A percentile compares a stretch with the other conserved stretches of the same genome.
Conservation (phyloP, 2,888 invertebrate species). For the Limnephilus lunatus region DNA sequence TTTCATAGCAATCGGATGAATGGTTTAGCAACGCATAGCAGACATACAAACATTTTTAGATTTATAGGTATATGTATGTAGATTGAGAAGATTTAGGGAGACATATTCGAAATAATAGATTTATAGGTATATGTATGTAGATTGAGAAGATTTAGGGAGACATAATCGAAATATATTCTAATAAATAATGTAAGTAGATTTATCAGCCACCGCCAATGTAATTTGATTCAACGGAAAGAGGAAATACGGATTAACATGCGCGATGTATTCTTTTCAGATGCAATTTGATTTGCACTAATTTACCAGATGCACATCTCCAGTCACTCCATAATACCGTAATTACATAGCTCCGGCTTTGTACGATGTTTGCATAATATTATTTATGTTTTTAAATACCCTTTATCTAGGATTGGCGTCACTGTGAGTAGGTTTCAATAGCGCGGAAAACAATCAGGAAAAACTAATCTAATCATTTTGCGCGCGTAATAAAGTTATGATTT, state of each 20-base stretch:
- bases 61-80: too few relatives aligned
- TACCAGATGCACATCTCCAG: conserved; percentile 18
- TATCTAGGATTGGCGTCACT: not conserved
- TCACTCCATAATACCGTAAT: not conserved
- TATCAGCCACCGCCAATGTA: not conserved
- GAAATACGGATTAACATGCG: not conserved
- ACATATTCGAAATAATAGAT: too few relatives aligned
- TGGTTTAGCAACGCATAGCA: too few relatives aligned
- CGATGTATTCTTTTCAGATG: not conserved
- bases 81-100: too few relatives aligned
- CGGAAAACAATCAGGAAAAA: not conserved
- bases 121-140: too few relatives aligned
- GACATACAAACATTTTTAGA: too few relatives aligned
- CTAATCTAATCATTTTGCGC: not conserved
- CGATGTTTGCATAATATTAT: not conserved
- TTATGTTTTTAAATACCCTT: not conserved
- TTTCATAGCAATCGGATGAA: too few relatives aligned
- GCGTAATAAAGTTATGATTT: not conserved
- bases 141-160: too few relatives aligned
- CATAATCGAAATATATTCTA: too few relatives aligned
- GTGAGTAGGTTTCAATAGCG: not conserved
- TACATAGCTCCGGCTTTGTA: not conserved
- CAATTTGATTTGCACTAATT: conserved; percentile 29
- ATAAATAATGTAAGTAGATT: not conserved
- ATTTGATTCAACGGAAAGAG: conserved; percentile 3